Percentiles rank a stretch among this genome's conserved stretches.
phyloP scores from a whole-genome alignment of 2,797 vertebrate genomes.

The Nothura maculosa region DNA sequence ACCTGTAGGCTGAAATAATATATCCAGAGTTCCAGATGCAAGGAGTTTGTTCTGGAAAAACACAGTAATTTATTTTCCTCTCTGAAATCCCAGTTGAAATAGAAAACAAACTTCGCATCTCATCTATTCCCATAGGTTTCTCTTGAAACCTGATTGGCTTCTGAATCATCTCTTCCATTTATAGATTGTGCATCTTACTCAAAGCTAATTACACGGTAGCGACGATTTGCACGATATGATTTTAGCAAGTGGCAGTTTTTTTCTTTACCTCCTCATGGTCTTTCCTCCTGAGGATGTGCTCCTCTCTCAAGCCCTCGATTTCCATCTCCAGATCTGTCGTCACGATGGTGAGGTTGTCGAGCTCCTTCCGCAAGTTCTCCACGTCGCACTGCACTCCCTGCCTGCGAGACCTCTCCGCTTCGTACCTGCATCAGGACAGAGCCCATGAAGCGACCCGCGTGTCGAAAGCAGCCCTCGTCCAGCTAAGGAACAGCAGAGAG shows the following conservation, averaged over 20 bases:
- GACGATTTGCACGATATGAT: neutral
- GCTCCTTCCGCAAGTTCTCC: conserved; percentile 81
- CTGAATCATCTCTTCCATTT: conserved; percentile 62
- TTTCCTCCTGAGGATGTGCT: conserved; percentile 85
- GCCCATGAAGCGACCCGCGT: neutral
- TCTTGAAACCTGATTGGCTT: neutral
- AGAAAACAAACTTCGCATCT: neutral
- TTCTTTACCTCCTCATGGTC: conserved; percentile 80
- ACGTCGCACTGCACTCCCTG: conserved; percentile 81
- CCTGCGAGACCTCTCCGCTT: conserved; percentile 80
- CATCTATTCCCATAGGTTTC: neutral
- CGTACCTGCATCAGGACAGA: conserved; percentile 72
- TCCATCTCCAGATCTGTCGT: conserved; percentile 86
- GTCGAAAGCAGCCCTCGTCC: neutral
- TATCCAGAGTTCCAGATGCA: neutral
- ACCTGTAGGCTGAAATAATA: neutral
- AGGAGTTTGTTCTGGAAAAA: neutral
- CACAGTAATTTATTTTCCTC: neutral
- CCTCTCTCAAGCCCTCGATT: conserved; percentile 83
- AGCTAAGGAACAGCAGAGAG: neutral
- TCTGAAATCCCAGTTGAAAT: neutral
- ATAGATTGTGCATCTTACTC: conserved; percentile 34
- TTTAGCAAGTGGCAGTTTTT: conserved; percentile 24
- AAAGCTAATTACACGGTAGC: conserved; percentile 9
- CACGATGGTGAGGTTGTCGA: conserved; percentile 84